Base-by-base conservation (phyloP, 2,113 vertebrate species). In the Neolamprologus ventralis region DNA sequence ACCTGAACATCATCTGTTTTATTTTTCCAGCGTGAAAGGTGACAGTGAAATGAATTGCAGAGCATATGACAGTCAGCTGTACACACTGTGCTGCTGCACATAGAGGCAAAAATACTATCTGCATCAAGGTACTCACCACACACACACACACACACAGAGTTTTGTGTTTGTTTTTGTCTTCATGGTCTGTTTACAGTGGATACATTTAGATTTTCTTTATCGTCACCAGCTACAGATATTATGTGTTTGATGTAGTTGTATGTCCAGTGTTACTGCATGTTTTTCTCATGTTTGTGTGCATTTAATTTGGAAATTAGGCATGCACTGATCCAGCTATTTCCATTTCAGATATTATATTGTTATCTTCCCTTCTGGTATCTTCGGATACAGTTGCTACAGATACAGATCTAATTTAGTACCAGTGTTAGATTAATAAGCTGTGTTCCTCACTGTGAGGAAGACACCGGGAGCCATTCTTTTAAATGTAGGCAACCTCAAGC, bases 91-190 rank as follows among this genome's bases (percentile, higher is more conserved):
- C 91, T 86, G 87, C 86, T 53, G 81, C 68, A 81, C 51, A 51
- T 4, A 57, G 53, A 79, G 73, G 63, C 35, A 81, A 86, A 63
- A 16, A 40, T 40, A 87, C 51, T 42, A 21, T 86, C 81, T 11
- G n/a, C 82, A 82, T 86, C 87, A 80, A 91, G 95, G 93, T 95
- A 94, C 33, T 16, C 11, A 8, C 3, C 21, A 31, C 21, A 45
- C 60, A 28, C 63, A 23, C 63, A 68, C 1, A 37, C 35, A 40
- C 57, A 60, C 26, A 60, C 1, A n/a, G 4, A 45, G 51, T 14
- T 81, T 6, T 28, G 6, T 26, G 63, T 58, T 13, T 28, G 11
- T 73, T 26, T 81, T 85, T 26, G 21, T 89, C 33, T 65, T 65
- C 42, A 65, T n/a, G 1, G 19, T 84, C 7, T 65, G 23, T 84